Evolutionary conservation across 2,888 invertebrate species (phyloP), one percentile per base, ranked within the genome.

Genomic region (Chrysodeixis includens): DNA sequence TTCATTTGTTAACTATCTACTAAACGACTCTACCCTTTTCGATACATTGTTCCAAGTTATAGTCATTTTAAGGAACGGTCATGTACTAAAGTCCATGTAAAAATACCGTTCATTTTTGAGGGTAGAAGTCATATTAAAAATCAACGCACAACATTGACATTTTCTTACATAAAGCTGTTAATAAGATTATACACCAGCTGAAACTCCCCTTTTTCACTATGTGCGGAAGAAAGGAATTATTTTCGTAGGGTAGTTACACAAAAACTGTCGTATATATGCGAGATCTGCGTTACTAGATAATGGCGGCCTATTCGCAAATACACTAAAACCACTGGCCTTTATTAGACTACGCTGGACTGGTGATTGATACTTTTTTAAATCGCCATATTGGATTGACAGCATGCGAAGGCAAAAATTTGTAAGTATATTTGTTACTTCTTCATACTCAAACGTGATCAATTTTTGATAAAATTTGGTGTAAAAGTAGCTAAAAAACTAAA

Each of bases 1-100:
- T 44, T 44, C 65, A 72, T 76, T 62, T 56, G 58, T 56, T 66
- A 66, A n/a, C 73, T 60, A 74, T 20, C 73, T 32, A 61, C 49
- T 1, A 53, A 76, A 65, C 3, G 18, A 20, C 18, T 20, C 4
- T 18, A 18, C 46, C 18, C 12, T 9, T 20, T 18, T 20, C 8
- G 8, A 46, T 5, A 9, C 8, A 4, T 16, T 46, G n/a, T n/a
- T 20, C 10, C 16, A 46, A 10, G 1, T 10, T 10, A 49, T 16
- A 44, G 16, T 8, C 16, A 8, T 8, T 8, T 49, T 20, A 49
- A 49, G 18, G 5, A 20, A 10, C 18, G 46, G 9, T 7, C 20
- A 49, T 20, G 46, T 49, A 49, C 46, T 9, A 46, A 20, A 49
- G 10, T 18, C 46, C 16, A n/a, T n/a, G n/a, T n/a, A n/a, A n/a